Evolutionary conservation across 2,113 vertebrate species (phyloP).

Genomic region (Rhizomys pruinosus): DNA sequence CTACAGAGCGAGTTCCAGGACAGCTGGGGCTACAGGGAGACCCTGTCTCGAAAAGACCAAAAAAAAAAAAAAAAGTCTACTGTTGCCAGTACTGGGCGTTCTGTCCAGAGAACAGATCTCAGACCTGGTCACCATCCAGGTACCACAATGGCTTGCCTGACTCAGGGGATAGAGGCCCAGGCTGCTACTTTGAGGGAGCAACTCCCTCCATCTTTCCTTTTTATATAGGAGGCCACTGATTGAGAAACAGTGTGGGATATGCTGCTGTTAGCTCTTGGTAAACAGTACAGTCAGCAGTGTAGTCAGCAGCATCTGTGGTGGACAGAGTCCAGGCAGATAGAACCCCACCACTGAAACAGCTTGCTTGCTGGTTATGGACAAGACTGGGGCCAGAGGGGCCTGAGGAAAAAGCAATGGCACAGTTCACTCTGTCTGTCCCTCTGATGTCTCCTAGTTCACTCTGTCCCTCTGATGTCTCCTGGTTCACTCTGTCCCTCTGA

Average conservation of each 20-base stretch:
- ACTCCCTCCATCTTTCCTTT: not conserved
- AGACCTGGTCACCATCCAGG: not conserved
- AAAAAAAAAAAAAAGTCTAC: no score
- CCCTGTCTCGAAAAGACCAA: no score
- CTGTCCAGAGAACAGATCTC: no score
- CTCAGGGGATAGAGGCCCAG: no score
- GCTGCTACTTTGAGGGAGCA: not conserved
- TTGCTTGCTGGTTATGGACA: not conserved
- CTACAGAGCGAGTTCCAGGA: no score
- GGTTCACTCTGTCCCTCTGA: no score
- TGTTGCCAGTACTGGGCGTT: not conserved
- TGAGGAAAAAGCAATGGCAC: not conserved
- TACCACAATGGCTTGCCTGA: not conserved
- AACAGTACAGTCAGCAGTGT: not conserved
- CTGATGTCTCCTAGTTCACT: no score
- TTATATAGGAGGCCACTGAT: not conserved
- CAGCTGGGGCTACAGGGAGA: no score
- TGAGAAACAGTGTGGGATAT: not conserved
- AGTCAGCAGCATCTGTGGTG: not conserved
- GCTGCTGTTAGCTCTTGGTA: not conserved
- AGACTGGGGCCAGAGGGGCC: no score
- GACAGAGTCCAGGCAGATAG: not conserved
- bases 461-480: not conserved
- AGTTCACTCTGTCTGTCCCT: not conserved
- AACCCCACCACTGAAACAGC: not conserved